Percentiles rank a stretch among this genome's conserved stretches.
Conservation (phyloP, 1,140 invertebrate species). For the Apis mellifera region Amel_HAv3.1 CM009942.2:1617501-1618000, state of each 20-base stretch:
- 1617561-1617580: no score
- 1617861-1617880: conserved; percentile 44
- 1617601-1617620: no score
- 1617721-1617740: conserved; percentile 35
- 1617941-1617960: no score
- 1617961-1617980: no score
- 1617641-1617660: no score
- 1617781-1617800: conserved; percentile 49
- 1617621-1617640: no score
- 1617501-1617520: no score
- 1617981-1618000: no score
- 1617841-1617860: conserved; percentile 55
- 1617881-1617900: conserved; percentile 52
- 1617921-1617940: no score
- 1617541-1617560: no score
- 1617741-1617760: conserved; percentile 29
- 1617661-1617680: background rate
- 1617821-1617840: conserved; percentile 36
- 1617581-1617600: no score
- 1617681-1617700: background rate
- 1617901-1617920: background rate
- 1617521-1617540: no score
- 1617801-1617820: conserved; percentile 56
- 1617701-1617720: background rate
- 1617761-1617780: conserved; percentile 55